Conservation (phyloP, 2,797 vertebrate species). For the Craterocephalus amniculus region DNA sequence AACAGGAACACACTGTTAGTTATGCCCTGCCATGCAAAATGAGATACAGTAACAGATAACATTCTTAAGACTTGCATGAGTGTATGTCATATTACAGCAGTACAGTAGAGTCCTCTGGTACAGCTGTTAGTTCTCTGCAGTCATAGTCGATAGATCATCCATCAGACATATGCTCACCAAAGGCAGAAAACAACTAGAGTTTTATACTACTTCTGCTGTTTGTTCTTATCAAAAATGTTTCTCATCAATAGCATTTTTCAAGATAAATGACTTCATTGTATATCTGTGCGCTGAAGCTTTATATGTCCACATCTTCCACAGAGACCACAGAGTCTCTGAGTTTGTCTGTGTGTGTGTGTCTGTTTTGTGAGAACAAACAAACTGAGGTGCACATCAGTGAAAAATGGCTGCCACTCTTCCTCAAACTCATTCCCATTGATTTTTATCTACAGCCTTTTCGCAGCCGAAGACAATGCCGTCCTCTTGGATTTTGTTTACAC, state of each 20-base stretch:
- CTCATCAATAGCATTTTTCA: conserved; percentile 60
- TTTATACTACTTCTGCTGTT: conserved; percentile 44
- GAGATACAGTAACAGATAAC: neutral
- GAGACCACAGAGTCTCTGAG: conserved; percentile 25
- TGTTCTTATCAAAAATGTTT: conserved; percentile 59
- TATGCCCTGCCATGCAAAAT: conserved; percentile 1
- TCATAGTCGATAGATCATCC: neutral
- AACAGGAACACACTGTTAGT: neutral
- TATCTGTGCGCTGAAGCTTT: conserved; percentile 4
- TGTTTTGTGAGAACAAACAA: conserved; percentile 55
- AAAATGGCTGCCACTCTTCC: conserved; percentile 48
- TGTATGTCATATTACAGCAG: neutral
- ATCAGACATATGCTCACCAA: neutral
- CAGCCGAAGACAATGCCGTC: conserved; percentile 54
- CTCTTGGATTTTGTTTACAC: conserved; percentile 52
- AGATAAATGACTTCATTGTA: conserved; percentile 56
- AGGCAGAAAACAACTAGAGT: conserved; percentile 24
- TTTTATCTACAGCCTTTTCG: conserved; percentile 65
- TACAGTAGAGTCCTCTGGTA: conserved; percentile 67
- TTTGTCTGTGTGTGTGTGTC: conserved; percentile 15
- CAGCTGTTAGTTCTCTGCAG: conserved; percentile 1
- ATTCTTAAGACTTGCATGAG: neutral
- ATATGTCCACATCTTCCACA: conserved; percentile 41
- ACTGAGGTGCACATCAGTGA: conserved; percentile 57
- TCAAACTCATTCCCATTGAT: conserved; percentile 61